phyloP scores from a whole-genome alignment of 2,113 vertebrate species.

The Eolophus roseicapilla region DNA sequence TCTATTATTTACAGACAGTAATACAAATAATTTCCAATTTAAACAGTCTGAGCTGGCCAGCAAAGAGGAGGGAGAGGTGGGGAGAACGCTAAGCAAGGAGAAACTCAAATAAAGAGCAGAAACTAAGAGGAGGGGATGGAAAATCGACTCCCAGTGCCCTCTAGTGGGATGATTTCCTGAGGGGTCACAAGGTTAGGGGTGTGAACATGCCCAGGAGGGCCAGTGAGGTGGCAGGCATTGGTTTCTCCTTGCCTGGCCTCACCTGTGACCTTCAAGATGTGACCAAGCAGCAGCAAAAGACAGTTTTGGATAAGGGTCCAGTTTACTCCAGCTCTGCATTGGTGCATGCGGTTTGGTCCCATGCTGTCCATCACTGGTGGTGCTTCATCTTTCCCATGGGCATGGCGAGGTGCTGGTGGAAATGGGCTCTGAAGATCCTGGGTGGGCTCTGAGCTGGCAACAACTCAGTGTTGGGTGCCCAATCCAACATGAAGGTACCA shows the following conservation, averaged over 20 bases:
- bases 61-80: conserved; percentile 49
- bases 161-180: conserved; percentile 47
- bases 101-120: conserved; percentile 54
- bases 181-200: neutral
- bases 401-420: neutral
- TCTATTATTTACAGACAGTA: conserved; percentile 90
- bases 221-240: neutral
- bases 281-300: neutral
- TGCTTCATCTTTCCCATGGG: neutral
- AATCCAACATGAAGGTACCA: rapidly evolving
- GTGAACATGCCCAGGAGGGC: neutral
- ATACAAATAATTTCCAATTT: conserved; percentile 94
- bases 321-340: neutral
- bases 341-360: rapidly evolving
- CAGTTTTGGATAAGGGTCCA: neutral
- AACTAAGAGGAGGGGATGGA: conserved; percentile 36
- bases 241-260: neutral
- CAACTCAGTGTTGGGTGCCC: rapidly evolving
- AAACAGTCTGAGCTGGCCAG: conserved; percentile 84
- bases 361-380: rapidly evolving
- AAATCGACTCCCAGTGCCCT: conserved; percentile 60
- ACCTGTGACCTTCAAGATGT: neutral
- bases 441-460: neutral
- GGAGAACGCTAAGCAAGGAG: conserved; percentile 33
- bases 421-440: neutral